phyloP scores from a whole-genome alignment of 2,113 vertebrate species.

The Etheostoma spectabile region DNA sequence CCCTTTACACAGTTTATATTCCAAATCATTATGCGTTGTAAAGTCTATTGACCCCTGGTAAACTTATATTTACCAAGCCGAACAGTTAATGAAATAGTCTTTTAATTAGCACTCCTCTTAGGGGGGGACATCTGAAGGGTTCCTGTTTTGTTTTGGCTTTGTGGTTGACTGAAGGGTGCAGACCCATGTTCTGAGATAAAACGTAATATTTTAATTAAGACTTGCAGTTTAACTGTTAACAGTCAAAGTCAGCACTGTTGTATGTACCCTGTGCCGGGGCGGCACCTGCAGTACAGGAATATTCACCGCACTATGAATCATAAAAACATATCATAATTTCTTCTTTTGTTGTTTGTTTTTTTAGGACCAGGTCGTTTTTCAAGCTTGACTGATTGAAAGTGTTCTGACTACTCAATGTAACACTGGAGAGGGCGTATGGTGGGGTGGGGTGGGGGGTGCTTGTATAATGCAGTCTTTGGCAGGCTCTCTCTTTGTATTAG shows the following conservation, averaged over 20 bases:
- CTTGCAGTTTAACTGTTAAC: constrained; percentile 69
- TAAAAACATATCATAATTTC: constrained; percentile 81
- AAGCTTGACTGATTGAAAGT: constrained; percentile 84
- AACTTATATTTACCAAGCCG: constrained; percentile 87
- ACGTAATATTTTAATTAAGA: constrained; percentile 83
- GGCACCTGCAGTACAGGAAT: constrained; percentile 65
- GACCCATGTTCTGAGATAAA: constrained; percentile 80
- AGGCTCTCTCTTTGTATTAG: constrained; percentile 81
- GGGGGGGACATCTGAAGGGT: constrained; percentile 77
- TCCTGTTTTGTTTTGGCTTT: constrained; percentile 79
- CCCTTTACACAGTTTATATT: constrained; percentile 82
- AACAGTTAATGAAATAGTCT: constrained; percentile 86
- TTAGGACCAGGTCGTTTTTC: constrained; percentile 75
- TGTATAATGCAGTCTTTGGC: constrained; percentile 83
- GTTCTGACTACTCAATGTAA: constrained; percentile 81
- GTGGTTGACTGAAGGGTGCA: constrained; percentile 82
- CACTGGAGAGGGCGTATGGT: constrained; percentile 60
- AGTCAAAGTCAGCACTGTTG: constrained; percentile 45
- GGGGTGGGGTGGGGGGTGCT: constrained; percentile 30
- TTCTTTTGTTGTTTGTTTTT: constrained; percentile 79
- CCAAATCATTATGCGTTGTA: constrained; percentile 84
- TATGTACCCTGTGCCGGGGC: constrained; percentile 42
- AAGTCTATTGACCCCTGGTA: constrained; percentile 85
- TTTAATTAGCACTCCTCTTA: constrained; percentile 84
- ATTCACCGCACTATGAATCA: constrained; percentile 74